phyloP scores from a whole-genome alignment of 2,113 vertebrate genomes.

The Sphyrna mokarran region DNA sequence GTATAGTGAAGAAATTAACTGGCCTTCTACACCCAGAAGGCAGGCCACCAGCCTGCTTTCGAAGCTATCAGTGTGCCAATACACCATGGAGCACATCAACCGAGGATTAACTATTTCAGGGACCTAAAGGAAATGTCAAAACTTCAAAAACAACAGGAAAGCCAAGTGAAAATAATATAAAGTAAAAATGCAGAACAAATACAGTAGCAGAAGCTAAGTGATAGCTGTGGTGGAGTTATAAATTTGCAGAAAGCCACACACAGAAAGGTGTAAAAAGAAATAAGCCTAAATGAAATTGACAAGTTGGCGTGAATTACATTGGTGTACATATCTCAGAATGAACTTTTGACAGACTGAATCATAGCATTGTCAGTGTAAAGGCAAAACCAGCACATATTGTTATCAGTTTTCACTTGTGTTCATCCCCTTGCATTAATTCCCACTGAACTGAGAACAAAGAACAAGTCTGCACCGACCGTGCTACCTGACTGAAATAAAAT shows the following conservation, averaged over 20 bases:
- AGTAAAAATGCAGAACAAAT: not conserved
- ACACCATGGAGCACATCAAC: not conserved
- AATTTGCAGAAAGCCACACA: not conserved
- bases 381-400: not conserved
- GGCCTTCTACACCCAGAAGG: not conserved
- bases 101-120: not conserved
- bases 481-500: too few relatives aligned
- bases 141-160: not conserved
- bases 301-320: not conserved
- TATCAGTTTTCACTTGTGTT: not conserved
- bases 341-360: not conserved
- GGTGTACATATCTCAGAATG: not conserved
- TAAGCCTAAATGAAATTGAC: not conserved
- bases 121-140: not conserved
- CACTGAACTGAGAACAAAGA: too few relatives aligned
- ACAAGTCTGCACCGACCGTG: too few relatives aligned
- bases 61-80: not conserved
- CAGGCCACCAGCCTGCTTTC: not conserved
- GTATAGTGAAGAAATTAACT: not conserved
- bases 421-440: not conserved
- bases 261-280: not conserved
- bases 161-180: not conserved
- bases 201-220: not conserved
- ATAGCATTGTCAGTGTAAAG: not conserved
- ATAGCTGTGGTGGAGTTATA: not conserved